Evolutionary conservation across 2,113 vertebrate genomes (phyloP), one percentile per base, ranked within the genome.

Genomic region (Formicarius rufipectus): DNA sequence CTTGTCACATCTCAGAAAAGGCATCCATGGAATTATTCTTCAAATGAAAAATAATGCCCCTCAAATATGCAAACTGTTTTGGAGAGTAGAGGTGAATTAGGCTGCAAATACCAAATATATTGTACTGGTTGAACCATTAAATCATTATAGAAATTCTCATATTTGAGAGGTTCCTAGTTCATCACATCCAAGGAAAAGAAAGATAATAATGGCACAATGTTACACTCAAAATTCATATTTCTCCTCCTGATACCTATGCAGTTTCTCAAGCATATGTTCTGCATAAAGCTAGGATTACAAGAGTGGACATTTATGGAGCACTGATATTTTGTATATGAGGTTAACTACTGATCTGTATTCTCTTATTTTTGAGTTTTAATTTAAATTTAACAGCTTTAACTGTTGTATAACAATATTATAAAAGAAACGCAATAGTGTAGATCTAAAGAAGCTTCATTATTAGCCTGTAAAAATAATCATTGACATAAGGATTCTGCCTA

Each of bases 401-500:
- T 81, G 52, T 39, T 86, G 49, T 27, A 59, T 44, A 92, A 69
- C 27, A 73, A 20, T 40, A 60, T 33, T 69, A 45, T 44, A 93
- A 93, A 89, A 84, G 35, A 91, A 91, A 87, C 49, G 58, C 39
- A 68, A 13, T 17, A 79, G 50, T 18, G 16, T 22, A 73, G 49
- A 69, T 71, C 60, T 71, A 90, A 25, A 59, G 35, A 95, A 86
- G 47, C 24, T 91, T 77, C 72, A 71, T 77, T 78, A 91, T 50
- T 90, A 88, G 78, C 20, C 81, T 93, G 90, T 60, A 93, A 96
- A 97, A 96, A 80, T 72, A 94, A 92, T 77, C 14, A 4, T 72
- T 73, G 66, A 79, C 66, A 28, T 84, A 93, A 90, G 55, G 69
- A 94, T 74, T 89, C 86, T 92, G 89, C 94, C 95, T 93, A 96